A percentile compares a stretch with the other conserved stretches of the same genome.
phyloP scores from a whole-genome alignment of 2,797 vertebrate genomes.

The Calcarius lapponicus region DNA sequence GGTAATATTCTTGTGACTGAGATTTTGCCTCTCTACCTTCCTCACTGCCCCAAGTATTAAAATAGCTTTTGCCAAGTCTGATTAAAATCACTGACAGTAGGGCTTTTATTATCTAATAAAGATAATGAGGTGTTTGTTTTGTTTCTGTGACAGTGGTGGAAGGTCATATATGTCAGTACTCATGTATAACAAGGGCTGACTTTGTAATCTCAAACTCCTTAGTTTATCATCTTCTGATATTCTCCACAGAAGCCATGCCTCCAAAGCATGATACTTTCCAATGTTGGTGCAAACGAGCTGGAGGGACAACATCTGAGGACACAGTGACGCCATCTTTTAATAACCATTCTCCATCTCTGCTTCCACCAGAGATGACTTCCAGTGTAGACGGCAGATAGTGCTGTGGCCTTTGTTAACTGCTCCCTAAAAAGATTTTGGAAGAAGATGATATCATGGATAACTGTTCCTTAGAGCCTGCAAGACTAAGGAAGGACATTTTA shows the following conservation, averaged over 20 bases:
- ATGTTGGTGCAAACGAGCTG: background rate
- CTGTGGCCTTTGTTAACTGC: background rate
- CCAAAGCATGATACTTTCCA: background rate
- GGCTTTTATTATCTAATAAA: background rate
- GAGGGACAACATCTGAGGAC: background rate
- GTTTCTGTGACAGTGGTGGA: background rate
- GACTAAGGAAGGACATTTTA: background rate
- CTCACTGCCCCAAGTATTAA: background rate
- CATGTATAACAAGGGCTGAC: background rate
- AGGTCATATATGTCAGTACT: background rate
- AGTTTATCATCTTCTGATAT: background rate
- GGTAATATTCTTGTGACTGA: background rate
- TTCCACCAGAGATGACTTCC: background rate
- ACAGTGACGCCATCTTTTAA: background rate
- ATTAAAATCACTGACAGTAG: background rate
- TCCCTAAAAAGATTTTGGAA: background rate
- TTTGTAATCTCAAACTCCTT: background rate
- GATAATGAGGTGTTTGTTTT: slow-evolving; percentile 1
- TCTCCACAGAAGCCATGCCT: background rate
- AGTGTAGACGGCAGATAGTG: background rate
- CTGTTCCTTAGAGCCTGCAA: background rate
- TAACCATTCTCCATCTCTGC: background rate
- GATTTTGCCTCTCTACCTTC: background rate
- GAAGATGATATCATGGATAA: background rate
- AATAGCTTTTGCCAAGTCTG: slow-evolving; percentile 2